phyloP scores from a whole-genome alignment of 2,888 invertebrate species.

The Pristionchus entomophagus region DNA sequence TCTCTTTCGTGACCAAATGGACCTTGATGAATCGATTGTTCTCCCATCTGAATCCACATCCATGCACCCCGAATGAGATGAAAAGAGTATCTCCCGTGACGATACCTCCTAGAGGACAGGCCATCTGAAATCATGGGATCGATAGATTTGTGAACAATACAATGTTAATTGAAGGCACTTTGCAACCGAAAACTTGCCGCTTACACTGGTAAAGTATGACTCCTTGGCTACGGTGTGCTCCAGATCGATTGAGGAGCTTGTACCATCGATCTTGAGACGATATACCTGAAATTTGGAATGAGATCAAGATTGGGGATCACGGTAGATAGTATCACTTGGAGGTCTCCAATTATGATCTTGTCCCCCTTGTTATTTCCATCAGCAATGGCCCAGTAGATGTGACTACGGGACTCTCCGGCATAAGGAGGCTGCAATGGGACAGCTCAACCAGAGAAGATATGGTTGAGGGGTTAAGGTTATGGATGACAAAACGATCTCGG shows the following conservation, averaged over 20 bases:
- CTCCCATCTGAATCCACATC: conserved; percentile 65
- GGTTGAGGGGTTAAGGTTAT: too few species aligned
- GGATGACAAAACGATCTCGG: too few species aligned
- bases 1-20: conserved; percentile 49
- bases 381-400: conserved; percentile 39
- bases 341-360: conserved; percentile 17
- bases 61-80: conserved; percentile 60
- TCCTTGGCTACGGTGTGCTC: conserved; percentile 41
- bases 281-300: neutral
- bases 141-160: too few species aligned
- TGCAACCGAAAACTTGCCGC: too few species aligned
- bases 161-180: too few species aligned
- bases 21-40: conserved; percentile 53
- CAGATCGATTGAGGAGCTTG: conserved; percentile 28
- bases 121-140: conserved; percentile 50
- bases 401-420: neutral
- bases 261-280: conserved; percentile 20
- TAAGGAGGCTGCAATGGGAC: neutral
- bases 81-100: conserved; percentile 51
- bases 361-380: conserved; percentile 30
- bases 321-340: too few species aligned
- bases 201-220: too few species aligned
- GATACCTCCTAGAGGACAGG: conserved; percentile 51
- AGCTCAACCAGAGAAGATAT: too few species aligned
- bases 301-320: neutral